phyloP scores from a whole-genome alignment of 1,140 invertebrate genomes.

The Drosophila ambigua region DNA sequence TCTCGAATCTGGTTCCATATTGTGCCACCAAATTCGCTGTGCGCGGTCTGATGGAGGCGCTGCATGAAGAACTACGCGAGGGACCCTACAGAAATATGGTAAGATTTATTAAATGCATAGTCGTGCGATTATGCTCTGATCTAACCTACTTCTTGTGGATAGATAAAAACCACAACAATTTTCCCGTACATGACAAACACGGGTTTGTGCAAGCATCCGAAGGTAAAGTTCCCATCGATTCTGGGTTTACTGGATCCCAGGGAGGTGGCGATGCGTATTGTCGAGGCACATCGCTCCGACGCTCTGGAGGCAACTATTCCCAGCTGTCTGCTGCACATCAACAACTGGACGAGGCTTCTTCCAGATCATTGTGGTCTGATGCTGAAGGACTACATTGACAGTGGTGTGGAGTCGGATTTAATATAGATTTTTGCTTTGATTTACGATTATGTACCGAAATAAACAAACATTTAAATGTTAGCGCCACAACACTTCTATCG shows the following conservation, averaged over 20 bases:
- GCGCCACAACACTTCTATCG: neutral
- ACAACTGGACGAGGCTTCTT: slow-evolving; percentile 82
- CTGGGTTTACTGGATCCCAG: slow-evolving; percentile 88
- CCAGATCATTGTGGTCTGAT: slow-evolving; percentile 83
- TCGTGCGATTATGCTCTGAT: neutral
- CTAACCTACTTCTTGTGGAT: slow-evolving; percentile 37
- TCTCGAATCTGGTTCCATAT: slow-evolving; percentile 91
- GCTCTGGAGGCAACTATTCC: slow-evolving; percentile 86
- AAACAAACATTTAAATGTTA: neutral
- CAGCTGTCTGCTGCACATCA: slow-evolving; percentile 79
- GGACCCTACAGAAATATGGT: slow-evolving; percentile 78
- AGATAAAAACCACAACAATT: slow-evolving; percentile 92
- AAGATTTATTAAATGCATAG: neutral
- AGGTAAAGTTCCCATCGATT: slow-evolving; percentile 89
- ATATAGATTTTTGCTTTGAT: slow-evolving; percentile 31
- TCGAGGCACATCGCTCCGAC: slow-evolving; percentile 87
- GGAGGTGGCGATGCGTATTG: slow-evolving; percentile 87
- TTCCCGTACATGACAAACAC: slow-evolving; percentile 94
- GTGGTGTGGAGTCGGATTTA: slow-evolving; percentile 85
- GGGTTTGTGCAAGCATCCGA: slow-evolving; percentile 91
- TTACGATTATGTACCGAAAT: slow-evolving; percentile 25
- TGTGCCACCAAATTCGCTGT: slow-evolving; percentile 92
- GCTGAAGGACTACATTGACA: slow-evolving; percentile 85
- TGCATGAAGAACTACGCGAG: slow-evolving; percentile 88
- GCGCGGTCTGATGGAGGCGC: slow-evolving; percentile 89